phyloP scores from a whole-genome alignment of 2,113 vertebrate species.

The Serranochromis macrocephalus region DNA sequence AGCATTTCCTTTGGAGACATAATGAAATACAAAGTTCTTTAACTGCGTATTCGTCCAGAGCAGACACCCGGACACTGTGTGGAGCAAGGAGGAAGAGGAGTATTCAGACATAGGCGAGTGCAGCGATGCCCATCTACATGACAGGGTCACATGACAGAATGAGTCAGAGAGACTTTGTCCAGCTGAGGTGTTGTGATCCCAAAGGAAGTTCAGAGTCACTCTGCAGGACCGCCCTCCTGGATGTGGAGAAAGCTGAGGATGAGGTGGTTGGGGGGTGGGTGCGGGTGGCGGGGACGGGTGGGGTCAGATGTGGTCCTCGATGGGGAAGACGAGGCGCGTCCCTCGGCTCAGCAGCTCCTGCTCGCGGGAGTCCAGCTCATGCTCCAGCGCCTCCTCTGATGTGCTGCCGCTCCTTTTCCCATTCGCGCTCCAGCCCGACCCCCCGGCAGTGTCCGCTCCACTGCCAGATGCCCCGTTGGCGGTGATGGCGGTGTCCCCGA shows the following conservation, averaged over 20 bases:
- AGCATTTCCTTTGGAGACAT: not conserved
- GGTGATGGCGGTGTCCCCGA: constrained; percentile 86
- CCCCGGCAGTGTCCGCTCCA: constrained; percentile 58
- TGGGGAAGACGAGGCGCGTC: constrained; percentile 90
- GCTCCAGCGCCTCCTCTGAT: constrained; percentile 87
- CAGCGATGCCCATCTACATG: not conserved
- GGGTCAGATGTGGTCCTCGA: constrained; percentile 86
- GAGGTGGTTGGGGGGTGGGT: not conserved
- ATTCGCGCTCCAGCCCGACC: constrained; percentile 61
- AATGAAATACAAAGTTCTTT: not conserved
- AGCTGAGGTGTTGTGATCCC: not conserved
- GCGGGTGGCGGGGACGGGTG: not conserved
- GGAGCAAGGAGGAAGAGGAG: not conserved
- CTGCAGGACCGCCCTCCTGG: not conserved
- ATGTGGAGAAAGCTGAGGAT: not conserved
- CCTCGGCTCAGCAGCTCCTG: constrained; percentile 86
- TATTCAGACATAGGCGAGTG: not conserved
- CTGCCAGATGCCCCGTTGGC: constrained; percentile 84
- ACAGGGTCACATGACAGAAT: not conserved
- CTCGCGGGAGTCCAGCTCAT: constrained; percentile 83
- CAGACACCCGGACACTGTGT: not conserved
- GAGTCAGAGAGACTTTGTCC: not conserved
- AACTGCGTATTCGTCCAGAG: not conserved
- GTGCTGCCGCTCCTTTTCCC: constrained; percentile 77
- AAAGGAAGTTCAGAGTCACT: not conserved